Base-by-base conservation (phyloP, 2,113 vertebrate species). In the Cephalopterus ornatus region DNA sequence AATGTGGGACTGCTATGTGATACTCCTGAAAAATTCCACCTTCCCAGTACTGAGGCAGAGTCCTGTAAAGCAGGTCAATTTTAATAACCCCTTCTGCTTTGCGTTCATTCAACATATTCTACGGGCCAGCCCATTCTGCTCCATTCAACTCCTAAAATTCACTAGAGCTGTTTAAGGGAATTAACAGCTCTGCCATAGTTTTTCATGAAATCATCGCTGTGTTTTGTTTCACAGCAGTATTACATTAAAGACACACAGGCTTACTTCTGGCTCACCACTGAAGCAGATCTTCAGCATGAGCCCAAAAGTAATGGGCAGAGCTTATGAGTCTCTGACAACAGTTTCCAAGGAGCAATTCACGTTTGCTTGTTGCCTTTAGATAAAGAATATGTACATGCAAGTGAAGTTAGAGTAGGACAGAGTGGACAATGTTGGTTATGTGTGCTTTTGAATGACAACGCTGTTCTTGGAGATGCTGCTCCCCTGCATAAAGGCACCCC, bases 71-170 rank as follows among this genome's bases (percentile, higher is more conserved):
- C 80, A 95, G 79, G 83, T 92, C 79, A 84, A 8, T 72, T 92
- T 91, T 88, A 93, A 91, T 81, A 89, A 91, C n/a, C 28, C 61
- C 24, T 92, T 68, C 52, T 85, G 52, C 12, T 81, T 78, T 91
- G 46, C 76, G 44, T 92, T 87, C 1, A 0, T 61, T 96, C 68
- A 93, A 65, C 32, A 3, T 53, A 49, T 79, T 65, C 76, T 68
- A 14, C 5, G 68, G 53, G 20, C 33, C 76, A 87, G 35, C 32
- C 32, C 37, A 28, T 63, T 90, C 74, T 92, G 28, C 21, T 90
- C 53, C 14, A n/a, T 33, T 90, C 14, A 17, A 28, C 35, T 85
- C 19, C 14, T 61, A 62, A 62, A 27, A 37, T 80, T 62, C 35
- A 59, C 37, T 52, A 30, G 14, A 85, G 35, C 63, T 72, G 26